These are phyloP conservation scores for Nasonovia ribisnigri DNA, from an alignment of 2,888 invertebrate species.

Conservation along the genomic window DNA sequence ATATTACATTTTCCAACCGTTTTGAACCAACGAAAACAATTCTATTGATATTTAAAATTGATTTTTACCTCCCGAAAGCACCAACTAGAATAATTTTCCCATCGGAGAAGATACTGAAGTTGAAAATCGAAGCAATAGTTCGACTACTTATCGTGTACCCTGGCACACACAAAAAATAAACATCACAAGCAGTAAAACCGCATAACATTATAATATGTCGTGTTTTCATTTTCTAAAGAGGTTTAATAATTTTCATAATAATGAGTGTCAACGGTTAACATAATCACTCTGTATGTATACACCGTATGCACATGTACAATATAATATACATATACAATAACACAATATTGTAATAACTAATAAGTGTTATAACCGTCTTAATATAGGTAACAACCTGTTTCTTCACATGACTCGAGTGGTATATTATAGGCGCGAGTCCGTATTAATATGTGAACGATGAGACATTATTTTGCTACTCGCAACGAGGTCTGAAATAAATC, in stretches of 20 bases:
- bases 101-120: neutral
- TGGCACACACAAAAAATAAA: too few relatives aligned
- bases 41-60: too few relatives aligned
- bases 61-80: too few relatives aligned
- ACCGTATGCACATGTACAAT: neutral
- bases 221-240: neutral
- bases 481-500: neutral
- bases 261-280: neutral
- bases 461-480: neutral
- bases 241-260: neutral
- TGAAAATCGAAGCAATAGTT: too few relatives aligned
- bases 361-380: neutral
- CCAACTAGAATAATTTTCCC: too few relatives aligned
- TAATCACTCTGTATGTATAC: neutral
- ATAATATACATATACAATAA: neutral
- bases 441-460: neutral
- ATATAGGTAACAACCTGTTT: neutral
- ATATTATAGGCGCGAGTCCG: neutral
- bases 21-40: too few relatives aligned
- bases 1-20: too few relatives aligned
- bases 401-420: neutral
- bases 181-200: neutral
- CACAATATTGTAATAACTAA: neutral
- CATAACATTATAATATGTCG: neutral
- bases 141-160: too few relatives aligned